Percentiles rank a stretch among this genome's conserved stretches.
Conservation (phyloP, 2,113 vertebrate species). For the Nicator chloris region DNA sequence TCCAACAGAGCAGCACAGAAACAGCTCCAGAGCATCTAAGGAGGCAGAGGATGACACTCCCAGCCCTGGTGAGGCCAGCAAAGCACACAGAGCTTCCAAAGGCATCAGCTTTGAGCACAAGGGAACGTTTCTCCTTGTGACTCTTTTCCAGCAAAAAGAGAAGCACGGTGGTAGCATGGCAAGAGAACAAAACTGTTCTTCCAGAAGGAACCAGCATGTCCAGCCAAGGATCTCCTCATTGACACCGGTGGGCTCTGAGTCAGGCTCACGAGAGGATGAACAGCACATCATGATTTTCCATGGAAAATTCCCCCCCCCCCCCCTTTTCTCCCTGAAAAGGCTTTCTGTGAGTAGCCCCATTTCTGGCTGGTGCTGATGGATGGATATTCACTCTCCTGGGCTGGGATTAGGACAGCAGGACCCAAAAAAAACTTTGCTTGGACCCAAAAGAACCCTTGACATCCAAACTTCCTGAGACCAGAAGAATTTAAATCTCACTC, state of each 20-base stretch:
- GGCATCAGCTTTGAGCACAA: not conserved
- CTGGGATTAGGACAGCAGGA: not conserved
- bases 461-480: not conserved
- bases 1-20: not conserved
- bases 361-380: not conserved
- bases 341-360: not conserved
- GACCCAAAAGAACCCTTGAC: not conserved
- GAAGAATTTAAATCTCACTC: not conserved
- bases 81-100: not conserved
- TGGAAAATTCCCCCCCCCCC: not conserved
- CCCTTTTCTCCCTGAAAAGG: not conserved
- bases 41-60: not conserved
- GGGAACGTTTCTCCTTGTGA: not conserved
- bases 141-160: not conserved
- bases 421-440: no score
- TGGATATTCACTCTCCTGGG: not conserved
- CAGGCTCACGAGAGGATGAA: not conserved
- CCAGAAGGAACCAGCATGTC: not conserved
- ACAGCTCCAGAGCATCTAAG: not conserved
- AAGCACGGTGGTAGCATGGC: not conserved
- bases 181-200: not conserved
- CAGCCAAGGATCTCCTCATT: not conserved
- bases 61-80: not conserved
- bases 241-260: not conserved
- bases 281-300: not conserved